Base-by-base conservation (phyloP, 2,797 vertebrate genomes). In the Loris lydekkerianus region DNA sequence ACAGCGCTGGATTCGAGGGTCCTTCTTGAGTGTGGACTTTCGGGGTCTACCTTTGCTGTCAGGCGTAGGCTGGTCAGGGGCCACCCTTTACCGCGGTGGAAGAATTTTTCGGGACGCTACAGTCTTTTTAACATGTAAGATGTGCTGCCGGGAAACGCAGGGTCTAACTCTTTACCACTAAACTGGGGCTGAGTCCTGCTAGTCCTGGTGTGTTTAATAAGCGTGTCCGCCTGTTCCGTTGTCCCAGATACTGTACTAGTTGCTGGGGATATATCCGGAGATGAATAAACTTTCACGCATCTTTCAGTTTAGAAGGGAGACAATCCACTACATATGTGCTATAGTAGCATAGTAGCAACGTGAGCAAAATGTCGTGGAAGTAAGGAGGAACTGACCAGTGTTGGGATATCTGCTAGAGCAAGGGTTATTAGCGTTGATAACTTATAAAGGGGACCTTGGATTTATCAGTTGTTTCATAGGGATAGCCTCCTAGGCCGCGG, bases 131-230 rank as follows among this genome's bases (percentile, higher is more conserved):
- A 1, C 43, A 1, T 37, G 4, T 2, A 34, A 15, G 65, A 27
- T 20, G 13, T 60, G 37, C 56, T 11, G 43, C 37, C 23, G 2
- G 8, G 56, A 67, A 75, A 8, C 7, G 14, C 27, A 9, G 20
- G 31, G 0, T 49, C 56, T 15, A 2, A 29, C 11, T 18, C 58
- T 18, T 53, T 10, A 4, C 40, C 7, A 27, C 23, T 6, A 0
- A 20, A 0, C 13, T 0, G 46, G 25, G 43, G 56, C 76, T 2
- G 31, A 37, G 3, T 21, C 3, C 37, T 56, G 1, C 5, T 29
- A 7, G 10, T 10, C 31, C 56, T 13, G 40, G 80, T 49, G 60
- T 29, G 13, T 81, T 53, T 53, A 2, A 1, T 34, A 7, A 34
- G 37, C 18, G 31, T 20, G 10, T 46, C 27, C 34, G 49, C 56